These are phyloP conservation scores for Jordanella pulchra DNA, from an alignment of 2,797 vertebrate genomes.

Conservation along the genomic window DNA sequence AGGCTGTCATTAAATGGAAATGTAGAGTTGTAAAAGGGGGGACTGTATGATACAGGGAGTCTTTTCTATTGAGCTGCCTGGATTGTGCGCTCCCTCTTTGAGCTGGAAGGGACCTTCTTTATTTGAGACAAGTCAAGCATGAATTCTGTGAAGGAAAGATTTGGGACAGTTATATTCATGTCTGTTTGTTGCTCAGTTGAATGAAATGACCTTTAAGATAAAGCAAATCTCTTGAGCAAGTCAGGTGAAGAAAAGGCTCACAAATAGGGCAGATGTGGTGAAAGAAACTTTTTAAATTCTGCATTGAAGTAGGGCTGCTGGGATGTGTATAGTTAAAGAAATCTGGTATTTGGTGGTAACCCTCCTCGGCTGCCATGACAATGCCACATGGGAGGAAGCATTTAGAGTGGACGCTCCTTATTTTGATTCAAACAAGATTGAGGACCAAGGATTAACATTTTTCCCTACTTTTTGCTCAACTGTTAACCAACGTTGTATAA, in stretches of 20 bases:
- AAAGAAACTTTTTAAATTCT: constrained; percentile 78
- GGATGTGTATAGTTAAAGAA: constrained; percentile 63
- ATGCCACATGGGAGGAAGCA: constrained; percentile 61
- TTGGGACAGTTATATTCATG: constrained; percentile 99
- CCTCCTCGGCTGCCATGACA: constrained; percentile 60
- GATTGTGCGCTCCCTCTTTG: constrained; percentile 91
- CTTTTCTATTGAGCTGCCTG: constrained; percentile 93
- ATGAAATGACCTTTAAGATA: constrained; percentile 98
- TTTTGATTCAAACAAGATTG: constrained; percentile 64
- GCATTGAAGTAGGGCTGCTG: constrained; percentile 61
- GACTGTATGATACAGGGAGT: constrained; percentile 97
- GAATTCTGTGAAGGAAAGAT: constrained; percentile 95
- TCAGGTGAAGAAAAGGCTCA: constrained; percentile 92
- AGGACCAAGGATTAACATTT: constrained; percentile 52
- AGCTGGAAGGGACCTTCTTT: constrained; percentile 85
- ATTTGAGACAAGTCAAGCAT: constrained; percentile 98
- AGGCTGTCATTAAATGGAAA: constrained; percentile 99
- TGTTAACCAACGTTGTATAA: constrained; percentile 40
- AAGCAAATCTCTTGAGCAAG: constrained; percentile 93
- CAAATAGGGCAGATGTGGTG: constrained; percentile 88
- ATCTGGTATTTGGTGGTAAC: constrained; percentile 64
- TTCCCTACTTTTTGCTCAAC: constrained; percentile 39
- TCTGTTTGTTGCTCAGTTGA: constrained; percentile 92
- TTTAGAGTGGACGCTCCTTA: constrained; percentile 52
- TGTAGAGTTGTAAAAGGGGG: constrained; percentile 94